Evolutionary conservation across 1,140 invertebrate species (phyloP).

Genomic region (Drosophila kurseongensis): DNA sequence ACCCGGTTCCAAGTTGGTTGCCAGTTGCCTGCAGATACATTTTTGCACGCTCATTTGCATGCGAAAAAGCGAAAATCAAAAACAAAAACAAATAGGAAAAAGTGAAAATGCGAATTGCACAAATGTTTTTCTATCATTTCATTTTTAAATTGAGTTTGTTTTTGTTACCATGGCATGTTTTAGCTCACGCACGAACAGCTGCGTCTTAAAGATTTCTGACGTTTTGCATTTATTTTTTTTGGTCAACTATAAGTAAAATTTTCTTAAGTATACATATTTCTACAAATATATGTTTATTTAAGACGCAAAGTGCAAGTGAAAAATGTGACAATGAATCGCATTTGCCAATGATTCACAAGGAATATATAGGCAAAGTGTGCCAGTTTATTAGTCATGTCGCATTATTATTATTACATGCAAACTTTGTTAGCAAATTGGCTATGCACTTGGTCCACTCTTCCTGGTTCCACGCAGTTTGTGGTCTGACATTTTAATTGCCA

Average conservation of each 20-base stretch:
- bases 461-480: conserved; percentile 13
- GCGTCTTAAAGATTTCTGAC: conserved; percentile 19
- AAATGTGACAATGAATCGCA: conserved; percentile 10
- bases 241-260: conserved; percentile 4
- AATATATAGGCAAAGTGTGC: conserved; percentile 15
- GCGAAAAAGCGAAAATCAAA: conserved; percentile 33
- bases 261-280: not conserved
- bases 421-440: not conserved
- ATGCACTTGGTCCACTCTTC: conserved; percentile 19
- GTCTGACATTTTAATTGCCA: conserved; percentile 71
- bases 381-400: conserved; percentile 47
- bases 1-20: conserved; percentile 4
- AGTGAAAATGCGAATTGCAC: conserved; percentile 70
- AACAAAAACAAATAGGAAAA: conserved; percentile 19
- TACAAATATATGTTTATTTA: conserved; percentile 41
- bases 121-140: conserved; percentile 63
- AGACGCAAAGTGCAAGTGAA: conserved; percentile 34
- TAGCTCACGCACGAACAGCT: conserved; percentile 57
- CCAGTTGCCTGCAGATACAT: conserved; percentile 29
- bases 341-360: conserved; percentile 43
- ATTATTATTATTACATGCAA: conserved; percentile 11
- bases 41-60: conserved; percentile 78
- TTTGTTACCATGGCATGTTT: conserved; percentile 39
- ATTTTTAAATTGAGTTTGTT: conserved; percentile 26
- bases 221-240: conserved; percentile 18